phyloP scores from a whole-genome alignment of 2,888 invertebrate genomes.

The Dicranocentrus wangi region DNA sequence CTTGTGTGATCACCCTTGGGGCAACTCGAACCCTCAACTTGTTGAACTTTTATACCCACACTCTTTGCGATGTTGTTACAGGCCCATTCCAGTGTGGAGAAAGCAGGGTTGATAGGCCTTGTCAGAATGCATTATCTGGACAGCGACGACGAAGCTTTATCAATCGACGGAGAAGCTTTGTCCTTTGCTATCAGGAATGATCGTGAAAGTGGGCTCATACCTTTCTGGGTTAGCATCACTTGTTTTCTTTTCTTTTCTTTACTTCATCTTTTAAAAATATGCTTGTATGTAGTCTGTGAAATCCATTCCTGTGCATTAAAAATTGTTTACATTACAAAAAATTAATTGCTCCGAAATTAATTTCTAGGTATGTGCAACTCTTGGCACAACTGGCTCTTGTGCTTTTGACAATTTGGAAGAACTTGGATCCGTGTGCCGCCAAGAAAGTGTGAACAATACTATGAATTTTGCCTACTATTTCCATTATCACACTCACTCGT shows the following conservation, averaged over 20 bases:
- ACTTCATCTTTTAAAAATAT: neutral
- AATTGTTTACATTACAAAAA: neutral
- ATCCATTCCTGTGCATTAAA: too few species aligned
- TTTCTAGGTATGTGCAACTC: constrained; percentile 89
- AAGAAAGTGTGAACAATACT: constrained; percentile 72
- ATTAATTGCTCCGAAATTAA: neutral
- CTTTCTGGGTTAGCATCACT: constrained; percentile 87
- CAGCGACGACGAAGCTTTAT: constrained; percentile 84
- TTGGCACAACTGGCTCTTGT: constrained; percentile 97
- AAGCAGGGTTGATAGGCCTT: constrained; percentile 93
- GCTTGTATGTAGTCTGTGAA: too few species aligned
- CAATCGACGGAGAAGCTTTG: constrained; percentile 87
- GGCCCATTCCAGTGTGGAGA: constrained; percentile 97
- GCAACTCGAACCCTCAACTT: constrained; percentile 29
- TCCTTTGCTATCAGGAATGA: constrained; percentile 87
- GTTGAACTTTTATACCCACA: constrained; percentile 15
- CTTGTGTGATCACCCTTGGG: constrained; percentile 44
- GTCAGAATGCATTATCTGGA: constrained; percentile 95
- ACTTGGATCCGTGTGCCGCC: constrained; percentile 79
- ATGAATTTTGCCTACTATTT: too few species aligned
- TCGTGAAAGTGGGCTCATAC: constrained; percentile 87
- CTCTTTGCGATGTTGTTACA: too few species aligned
- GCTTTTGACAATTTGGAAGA: constrained; percentile 93
- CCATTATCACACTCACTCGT: too few species aligned
- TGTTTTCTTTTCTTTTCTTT: neutral